These are phyloP conservation scores for Aratinga solstitialis DNA, from an alignment of 2,797 vertebrate species.

Conservation along the genomic window DNA sequence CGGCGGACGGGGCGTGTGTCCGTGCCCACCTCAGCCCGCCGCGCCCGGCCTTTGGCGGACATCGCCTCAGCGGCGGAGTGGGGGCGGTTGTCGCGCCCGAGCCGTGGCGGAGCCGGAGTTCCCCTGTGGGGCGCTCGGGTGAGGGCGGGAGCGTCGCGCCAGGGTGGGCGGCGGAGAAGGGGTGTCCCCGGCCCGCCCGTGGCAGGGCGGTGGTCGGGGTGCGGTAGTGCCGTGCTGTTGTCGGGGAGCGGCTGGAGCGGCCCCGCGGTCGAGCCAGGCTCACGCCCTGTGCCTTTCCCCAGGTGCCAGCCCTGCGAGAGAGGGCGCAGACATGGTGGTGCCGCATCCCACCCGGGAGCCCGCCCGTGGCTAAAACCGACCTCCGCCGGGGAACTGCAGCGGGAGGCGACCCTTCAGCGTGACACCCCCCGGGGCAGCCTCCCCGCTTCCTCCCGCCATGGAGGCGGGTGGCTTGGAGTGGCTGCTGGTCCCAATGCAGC, in stretches of 20 bases:
- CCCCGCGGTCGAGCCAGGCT: not conserved
- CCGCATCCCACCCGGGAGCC: not conserved
- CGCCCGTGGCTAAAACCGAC: not conserved
- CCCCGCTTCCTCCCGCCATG: constrained; percentile 71
- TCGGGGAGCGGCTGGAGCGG: not conserved
- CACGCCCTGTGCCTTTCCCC: not conserved
- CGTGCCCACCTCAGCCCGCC: not conserved
- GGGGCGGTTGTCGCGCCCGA: not conserved
- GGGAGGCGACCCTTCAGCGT: not conserved
- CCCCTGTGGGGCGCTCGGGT: no score
- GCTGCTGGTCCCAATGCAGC: constrained; percentile 78
- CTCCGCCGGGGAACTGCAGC: not conserved
- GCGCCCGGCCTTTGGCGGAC: not conserved
- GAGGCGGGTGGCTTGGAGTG: constrained; percentile 83
- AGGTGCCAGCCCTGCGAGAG: not conserved
- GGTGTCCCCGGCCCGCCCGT: not conserved
- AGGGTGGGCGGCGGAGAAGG: not conserved
- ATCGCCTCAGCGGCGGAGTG: not conserved
- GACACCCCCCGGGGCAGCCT: not conserved
- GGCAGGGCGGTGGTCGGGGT: not conserved
- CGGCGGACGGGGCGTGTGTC: not conserved
- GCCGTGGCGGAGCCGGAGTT: not conserved
- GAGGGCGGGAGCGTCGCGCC: not conserved
- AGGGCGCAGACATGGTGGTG: not conserved
- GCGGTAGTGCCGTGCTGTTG: not conserved